Percentiles rank a stretch among this genome's conserved stretches.
Conservation (phyloP, 2,113 vertebrate species). For the Copsychus sechellarum region DNA sequence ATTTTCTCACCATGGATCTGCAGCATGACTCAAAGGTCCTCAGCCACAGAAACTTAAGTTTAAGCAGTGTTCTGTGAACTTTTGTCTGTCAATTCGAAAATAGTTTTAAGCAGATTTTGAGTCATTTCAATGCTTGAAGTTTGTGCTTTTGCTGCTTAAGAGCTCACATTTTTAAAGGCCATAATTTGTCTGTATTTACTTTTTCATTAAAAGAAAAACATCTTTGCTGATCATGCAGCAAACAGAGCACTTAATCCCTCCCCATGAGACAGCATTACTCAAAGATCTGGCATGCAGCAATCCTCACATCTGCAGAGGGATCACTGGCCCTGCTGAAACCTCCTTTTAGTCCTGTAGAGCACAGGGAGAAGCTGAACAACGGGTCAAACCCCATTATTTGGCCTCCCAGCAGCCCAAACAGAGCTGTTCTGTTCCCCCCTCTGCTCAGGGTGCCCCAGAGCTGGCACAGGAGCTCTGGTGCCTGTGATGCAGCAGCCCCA, state of each 20-base stretch:
- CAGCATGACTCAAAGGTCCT: not conserved
- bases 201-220: not conserved
- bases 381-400: fast-evolving
- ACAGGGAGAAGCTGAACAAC: not conserved
- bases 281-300: not conserved
- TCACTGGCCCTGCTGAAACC: not conserved
- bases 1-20: fast-evolving
- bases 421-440: fast-evolving
- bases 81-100: not conserved
- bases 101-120: not conserved
- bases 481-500: not conserved
- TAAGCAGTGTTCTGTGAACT: not conserved
- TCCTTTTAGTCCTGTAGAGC: not conserved
- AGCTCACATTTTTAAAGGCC: fast-evolving
- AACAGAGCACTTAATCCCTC: not conserved
- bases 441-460: not conserved
- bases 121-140: not conserved
- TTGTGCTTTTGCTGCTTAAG: not conserved
- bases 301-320: not conserved
- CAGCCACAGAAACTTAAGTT: not conserved
- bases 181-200: not conserved
- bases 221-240: not conserved
- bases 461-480: not conserved
- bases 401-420: not conserved
- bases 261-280: not conserved